Conservation (phyloP, 2,888 invertebrate species). For the Matsumyia berberina region DNA sequence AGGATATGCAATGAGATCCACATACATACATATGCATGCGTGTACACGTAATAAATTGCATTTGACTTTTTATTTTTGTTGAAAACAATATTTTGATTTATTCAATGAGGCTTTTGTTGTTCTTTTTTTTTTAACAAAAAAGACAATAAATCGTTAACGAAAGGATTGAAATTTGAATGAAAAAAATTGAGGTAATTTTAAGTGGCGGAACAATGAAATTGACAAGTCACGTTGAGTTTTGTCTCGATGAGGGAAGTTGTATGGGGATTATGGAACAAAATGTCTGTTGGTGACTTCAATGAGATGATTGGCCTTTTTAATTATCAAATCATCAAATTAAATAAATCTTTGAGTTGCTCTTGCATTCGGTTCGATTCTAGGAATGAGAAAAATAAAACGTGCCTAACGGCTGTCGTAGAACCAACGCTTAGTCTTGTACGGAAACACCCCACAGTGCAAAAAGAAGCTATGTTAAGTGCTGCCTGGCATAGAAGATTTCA, state of each 20-base stretch:
- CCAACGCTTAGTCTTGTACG: too few species aligned
- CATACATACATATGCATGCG: too few species aligned
- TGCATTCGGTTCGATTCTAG: too few species aligned
- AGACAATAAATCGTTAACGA: not conserved
- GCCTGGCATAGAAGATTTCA: too few species aligned
- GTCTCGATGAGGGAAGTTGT: not conserved
- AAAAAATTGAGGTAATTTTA: slow-evolving; percentile 10
- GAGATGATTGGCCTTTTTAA: too few species aligned
- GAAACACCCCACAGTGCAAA: too few species aligned
- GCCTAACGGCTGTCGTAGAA: too few species aligned
- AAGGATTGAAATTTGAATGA: slow-evolving; percentile 22
- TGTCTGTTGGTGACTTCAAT: not conserved
- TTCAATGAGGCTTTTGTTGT: not conserved
- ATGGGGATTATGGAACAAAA: not conserved
- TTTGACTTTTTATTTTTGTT: not conserved
- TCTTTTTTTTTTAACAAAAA: not conserved
- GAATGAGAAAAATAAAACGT: too few species aligned
- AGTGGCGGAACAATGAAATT: slow-evolving; percentile 13
- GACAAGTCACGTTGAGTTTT: slow-evolving; percentile 4
- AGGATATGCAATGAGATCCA: too few species aligned
- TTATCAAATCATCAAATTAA: too few species aligned
- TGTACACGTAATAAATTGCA: slow-evolving; percentile 18
- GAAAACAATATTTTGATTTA: slow-evolving; percentile 16
- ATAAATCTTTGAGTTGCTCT: too few species aligned
- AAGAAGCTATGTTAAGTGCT: too few species aligned